These are phyloP conservation scores for Chloebia gouldiae DNA, from an alignment of 2,113 vertebrate genomes.

Conservation along the genomic window DNA sequence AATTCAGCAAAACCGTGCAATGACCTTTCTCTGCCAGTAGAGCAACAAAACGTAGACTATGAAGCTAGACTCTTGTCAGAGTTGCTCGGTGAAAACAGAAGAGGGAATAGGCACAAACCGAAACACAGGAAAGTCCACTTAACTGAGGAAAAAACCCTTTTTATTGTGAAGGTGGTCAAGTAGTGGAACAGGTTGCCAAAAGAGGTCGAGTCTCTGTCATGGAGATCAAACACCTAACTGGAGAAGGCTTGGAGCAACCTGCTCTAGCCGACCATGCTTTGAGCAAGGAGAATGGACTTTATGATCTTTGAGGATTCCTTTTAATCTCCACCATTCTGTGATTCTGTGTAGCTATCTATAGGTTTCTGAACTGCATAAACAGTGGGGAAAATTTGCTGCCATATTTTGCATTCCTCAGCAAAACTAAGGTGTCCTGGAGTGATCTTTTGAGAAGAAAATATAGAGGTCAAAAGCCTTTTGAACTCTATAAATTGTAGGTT, in stretches of 20 bases:
- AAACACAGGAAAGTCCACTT: neutral
- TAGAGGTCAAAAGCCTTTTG: neutral
- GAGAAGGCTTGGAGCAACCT: neutral
- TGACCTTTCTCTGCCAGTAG: neutral
- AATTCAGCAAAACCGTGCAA: neutral
- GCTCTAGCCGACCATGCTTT: neutral
- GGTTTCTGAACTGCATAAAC: neutral
- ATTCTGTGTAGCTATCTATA: neutral
- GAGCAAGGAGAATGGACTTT: neutral
- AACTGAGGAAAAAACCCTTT: neutral
- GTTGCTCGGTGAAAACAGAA: neutral
- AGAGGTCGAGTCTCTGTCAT: neutral
- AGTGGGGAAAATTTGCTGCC: neutral
- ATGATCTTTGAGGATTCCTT: neutral
- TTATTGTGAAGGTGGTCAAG: neutral
- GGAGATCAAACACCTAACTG: neutral
- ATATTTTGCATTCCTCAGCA: neutral
- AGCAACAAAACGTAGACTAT: neutral
- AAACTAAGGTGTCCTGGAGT: neutral
- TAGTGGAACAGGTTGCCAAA: neutral
- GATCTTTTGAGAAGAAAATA: neutral
- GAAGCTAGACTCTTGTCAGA: neutral
- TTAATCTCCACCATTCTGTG: neutral
- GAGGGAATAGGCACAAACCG: neutral
- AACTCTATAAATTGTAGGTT: neutral